Evolutionary conservation across 2,797 vertebrate species (phyloP).

Genomic region (Tarsius wallacei): DNA sequence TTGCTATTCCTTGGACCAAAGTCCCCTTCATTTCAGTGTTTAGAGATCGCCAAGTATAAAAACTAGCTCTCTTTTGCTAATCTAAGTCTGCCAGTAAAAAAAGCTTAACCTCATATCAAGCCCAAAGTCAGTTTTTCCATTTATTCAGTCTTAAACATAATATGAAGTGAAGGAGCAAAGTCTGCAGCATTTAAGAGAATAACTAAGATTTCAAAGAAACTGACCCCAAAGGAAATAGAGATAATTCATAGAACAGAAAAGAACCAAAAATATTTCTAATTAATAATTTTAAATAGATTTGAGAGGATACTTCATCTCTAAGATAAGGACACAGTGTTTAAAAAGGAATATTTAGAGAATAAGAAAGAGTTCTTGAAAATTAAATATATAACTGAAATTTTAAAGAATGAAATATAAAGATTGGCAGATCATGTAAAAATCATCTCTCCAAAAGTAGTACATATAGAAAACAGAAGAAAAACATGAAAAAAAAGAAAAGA

Average conservation of each 20-base stretch:
- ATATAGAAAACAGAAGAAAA: background rate
- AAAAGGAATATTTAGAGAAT: background rate
- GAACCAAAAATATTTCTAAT: slow-evolving; percentile 34
- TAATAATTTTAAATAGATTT: background rate
- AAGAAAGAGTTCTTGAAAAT: background rate
- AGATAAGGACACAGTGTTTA: background rate
- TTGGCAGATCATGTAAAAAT: background rate
- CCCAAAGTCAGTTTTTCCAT: background rate
- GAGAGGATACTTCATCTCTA: background rate
- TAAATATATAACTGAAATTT: background rate
- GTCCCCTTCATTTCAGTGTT: background rate
- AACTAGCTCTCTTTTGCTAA: background rate
- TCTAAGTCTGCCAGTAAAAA: background rate
- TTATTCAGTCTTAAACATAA: background rate
- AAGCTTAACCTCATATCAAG: background rate
- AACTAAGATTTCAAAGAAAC: slow-evolving; percentile 5
- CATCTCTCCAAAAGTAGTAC: background rate
- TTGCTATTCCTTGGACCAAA: background rate
- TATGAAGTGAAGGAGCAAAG: background rate
- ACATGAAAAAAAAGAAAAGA: background rate
- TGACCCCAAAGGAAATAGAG: background rate
- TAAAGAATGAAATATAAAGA: background rate
- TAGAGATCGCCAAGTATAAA: background rate
- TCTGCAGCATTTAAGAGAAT: background rate
- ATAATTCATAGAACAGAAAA: background rate